Evolutionary conservation across 2,113 vertebrate genomes (phyloP), one percentile per base, ranked within the genome.

Genomic region (Ageneiosus marmoratus): DNA sequence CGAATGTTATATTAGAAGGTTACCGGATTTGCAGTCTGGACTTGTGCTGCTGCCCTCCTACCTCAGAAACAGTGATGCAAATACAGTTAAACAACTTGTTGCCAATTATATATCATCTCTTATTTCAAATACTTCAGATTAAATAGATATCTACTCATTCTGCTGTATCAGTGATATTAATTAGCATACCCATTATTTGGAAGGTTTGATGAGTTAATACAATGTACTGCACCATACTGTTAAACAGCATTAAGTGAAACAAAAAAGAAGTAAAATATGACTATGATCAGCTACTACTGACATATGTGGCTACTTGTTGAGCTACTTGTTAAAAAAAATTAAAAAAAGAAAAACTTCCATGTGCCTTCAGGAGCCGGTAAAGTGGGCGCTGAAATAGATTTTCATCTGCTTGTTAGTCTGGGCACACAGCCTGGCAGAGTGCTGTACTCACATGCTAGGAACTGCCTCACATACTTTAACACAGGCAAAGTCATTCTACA

Each of bases 391-490:
- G 79, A 83, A 56, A 27, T 74, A 55, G 69, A 80, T 85, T 79
- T 86, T 86, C 46, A 44, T 60, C 77, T 70, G 48, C 56, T 79
- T 83, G 74, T 72, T 70, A 79, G 73, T 75, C 81, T 69, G 72
- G 70, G 83, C 88, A 84, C 27, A 37, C 29, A 51, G 53, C 75
- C 72, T 79, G 85, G 84, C 77, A 86, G 56, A 65, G 60, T 24
- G n/a, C 75, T 77, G 70, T 13, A 58, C 72, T 51, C 62, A 60
- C 84, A 82, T 81, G 85, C 78, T 69, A 79, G 85, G 85, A 84
- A 89, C 86, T 84, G 72, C 85, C 60, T 65, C 73, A 85, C 83
- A 84, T 89, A 73, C 83, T 77, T 81, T 62, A 67, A n/a, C 51
- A 79, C 73, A 78, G 77, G 69, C n/a, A 62, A 34, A 48, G 77